Evolutionary conservation across 2,797 vertebrate species (phyloP).

Genomic region (Pantherophis alleghaniensis): DNA sequence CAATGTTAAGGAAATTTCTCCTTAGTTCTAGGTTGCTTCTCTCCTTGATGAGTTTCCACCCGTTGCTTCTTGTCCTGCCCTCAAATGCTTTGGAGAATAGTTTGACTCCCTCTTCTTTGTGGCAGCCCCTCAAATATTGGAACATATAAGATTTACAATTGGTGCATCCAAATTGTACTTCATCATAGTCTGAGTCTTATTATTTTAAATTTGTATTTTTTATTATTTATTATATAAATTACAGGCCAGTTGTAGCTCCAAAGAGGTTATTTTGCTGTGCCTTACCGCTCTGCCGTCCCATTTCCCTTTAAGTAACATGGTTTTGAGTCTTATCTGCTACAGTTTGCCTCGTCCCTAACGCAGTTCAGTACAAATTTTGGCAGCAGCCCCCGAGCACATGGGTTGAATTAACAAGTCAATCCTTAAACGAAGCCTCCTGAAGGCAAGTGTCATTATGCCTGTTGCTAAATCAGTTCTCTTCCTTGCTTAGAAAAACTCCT

Average conservation of each 20-base stretch:
- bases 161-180: background rate
- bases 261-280: background rate
- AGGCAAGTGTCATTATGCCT: background rate
- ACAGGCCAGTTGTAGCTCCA: background rate
- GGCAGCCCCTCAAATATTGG: too few relatives aligned
- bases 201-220: background rate
- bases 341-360: background rate
- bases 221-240: background rate
- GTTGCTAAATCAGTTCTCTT: background rate
- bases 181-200: background rate
- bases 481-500: background rate
- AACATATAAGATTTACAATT: background rate
- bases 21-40: too few relatives aligned
- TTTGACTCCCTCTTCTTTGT: too few relatives aligned
- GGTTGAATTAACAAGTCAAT: background rate
- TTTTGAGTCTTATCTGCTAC: background rate
- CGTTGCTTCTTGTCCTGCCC: too few relatives aligned
- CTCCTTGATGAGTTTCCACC: too few relatives aligned
- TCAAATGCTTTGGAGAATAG: too few relatives aligned
- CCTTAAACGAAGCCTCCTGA: background rate
- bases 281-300: background rate
- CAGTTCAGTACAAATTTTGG: background rate
- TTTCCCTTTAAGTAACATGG: background rate
- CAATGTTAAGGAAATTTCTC: too few relatives aligned
- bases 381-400: background rate